These are phyloP conservation scores for Cyclina sinensis DNA, from an alignment of 1,140 invertebrate species.

Conservation along the genomic window DNA sequence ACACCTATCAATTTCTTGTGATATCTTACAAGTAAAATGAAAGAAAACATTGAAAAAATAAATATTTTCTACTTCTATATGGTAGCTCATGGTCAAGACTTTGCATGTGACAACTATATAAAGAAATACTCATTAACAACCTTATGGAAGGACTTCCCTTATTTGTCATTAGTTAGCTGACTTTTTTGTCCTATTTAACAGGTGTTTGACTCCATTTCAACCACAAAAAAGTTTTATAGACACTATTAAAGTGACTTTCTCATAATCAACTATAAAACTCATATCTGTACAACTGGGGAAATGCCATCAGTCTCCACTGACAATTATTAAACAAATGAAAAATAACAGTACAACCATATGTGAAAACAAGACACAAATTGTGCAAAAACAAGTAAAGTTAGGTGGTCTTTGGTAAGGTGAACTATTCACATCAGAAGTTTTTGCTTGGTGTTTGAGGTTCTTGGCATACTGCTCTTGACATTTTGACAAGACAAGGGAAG, in stretches of 20 bases:
- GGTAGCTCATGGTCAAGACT: too few relatives aligned
- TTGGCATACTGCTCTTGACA: conserved; percentile 20
- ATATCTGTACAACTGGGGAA: neutral
- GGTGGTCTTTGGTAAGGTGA: conserved; percentile 32
- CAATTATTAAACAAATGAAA: conserved; percentile 47
- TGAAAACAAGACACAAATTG: conserved; percentile 41
- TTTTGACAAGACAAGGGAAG: conserved; percentile 16
- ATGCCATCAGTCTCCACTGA: neutral
- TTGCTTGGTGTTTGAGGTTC: neutral
- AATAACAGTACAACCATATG: conserved; percentile 1
- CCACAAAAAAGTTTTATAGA: neutral
- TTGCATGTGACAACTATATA: too few relatives aligned
- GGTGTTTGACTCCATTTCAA: neutral
- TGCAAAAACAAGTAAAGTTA: conserved; percentile 38
- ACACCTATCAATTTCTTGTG: too few relatives aligned
- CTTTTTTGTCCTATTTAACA: too few relatives aligned
- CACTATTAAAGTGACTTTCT: neutral
- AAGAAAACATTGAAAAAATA: too few relatives aligned
- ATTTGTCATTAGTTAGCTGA: too few relatives aligned
- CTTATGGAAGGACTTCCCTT: too few relatives aligned
- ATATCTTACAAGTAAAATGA: too few relatives aligned
- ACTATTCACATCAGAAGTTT: conserved; percentile 2
- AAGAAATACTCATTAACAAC: too few relatives aligned
- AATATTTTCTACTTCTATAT: too few relatives aligned
- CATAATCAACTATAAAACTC: conserved; percentile 13